Conservation (phyloP, 2,113 vertebrate species). For the Boulengeromyrus knoepffleri region DNA sequence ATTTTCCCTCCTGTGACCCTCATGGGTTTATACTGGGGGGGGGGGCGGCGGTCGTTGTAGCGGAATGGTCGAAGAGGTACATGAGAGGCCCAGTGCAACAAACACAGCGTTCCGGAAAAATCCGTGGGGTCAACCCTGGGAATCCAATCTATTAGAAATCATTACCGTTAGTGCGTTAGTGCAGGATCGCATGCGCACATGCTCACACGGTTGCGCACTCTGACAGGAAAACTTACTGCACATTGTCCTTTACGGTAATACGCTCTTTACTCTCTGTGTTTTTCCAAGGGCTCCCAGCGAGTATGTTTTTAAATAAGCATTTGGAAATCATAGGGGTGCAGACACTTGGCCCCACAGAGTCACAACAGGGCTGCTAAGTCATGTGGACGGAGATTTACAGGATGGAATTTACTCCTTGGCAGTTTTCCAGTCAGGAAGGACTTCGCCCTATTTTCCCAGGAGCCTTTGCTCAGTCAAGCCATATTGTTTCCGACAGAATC, state of each 20-base stretch:
- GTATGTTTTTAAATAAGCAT: neutral
- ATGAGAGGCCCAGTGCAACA: neutral
- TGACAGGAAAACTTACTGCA: neutral
- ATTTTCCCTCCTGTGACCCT: neutral
- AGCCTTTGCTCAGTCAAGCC: neutral
- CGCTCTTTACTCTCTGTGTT: neutral
- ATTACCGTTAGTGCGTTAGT: neutral
- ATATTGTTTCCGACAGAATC: constrained; percentile 1
- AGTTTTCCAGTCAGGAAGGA: constrained; percentile 3
- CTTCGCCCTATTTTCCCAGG: neutral
- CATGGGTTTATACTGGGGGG: neutral
- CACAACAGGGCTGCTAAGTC: constrained; percentile 2
- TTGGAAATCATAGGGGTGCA: neutral
- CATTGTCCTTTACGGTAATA: neutral
- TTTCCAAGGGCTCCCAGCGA: neutral
- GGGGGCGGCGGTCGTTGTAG: neutral
- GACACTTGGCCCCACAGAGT: neutral
- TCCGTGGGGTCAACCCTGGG: neutral
- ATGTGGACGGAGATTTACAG: neutral
- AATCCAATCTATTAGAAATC: neutral
- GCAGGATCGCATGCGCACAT: neutral
- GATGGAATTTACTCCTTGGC: constrained; percentile 2
- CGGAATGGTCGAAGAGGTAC: neutral
- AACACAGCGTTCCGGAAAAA: neutral
- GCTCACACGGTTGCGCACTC: neutral